Base-by-base conservation (phyloP, 2,797 vertebrate species). In the Parambassis ranga region DNA sequence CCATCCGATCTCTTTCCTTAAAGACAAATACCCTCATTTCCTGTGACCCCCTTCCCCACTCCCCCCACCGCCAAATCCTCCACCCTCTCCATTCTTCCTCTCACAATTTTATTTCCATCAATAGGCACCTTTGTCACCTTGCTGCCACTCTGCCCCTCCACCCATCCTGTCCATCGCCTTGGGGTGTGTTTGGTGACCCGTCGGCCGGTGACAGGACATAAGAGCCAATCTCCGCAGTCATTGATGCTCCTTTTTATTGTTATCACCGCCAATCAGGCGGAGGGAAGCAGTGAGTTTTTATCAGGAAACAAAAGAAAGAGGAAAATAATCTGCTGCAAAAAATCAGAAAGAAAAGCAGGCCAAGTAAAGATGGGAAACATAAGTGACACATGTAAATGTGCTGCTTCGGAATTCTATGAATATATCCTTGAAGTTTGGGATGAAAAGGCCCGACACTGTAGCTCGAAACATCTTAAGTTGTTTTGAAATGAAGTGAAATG, bases 61-160 rank as follows among this genome's bases (percentile, higher is more conserved):
- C 7, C 75, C 52, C 76, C 49, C 14, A 15, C n/a, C 18, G 15
- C 19, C 56, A 32, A 57, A 32, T 27, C 13, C 28, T 63, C 82
- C 71, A 56, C 73, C 36, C 10, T 55, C 65, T 52, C 66, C 65
- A 61, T 59, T 71, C 67, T 62, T 52, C 36, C 52, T 49, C 64
- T 71, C 42, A 55, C 55, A 61, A 82, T 81, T 85, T 77, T 79
- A 83, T 80, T 83, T 81, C 61, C 77, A 80, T 94, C 86, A 92
- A 90, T 83, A 66, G 81, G 81, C 81, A 89, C 91, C 86, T 89
- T 91, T 91, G 64, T 93, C 92, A 80, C 92, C 90, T 90, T 79
- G 55, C 73, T 60, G 36, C 43, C 72, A 16, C 70, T 66, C 73
- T 32, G 7, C 30, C 50, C 71, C 71, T 31, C 63, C 79, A 64